Evolutionary conservation across 2,888 invertebrate species (phyloP), one percentile per base, ranked within the genome.

Genomic region (Poecilus cupreus): DNA sequence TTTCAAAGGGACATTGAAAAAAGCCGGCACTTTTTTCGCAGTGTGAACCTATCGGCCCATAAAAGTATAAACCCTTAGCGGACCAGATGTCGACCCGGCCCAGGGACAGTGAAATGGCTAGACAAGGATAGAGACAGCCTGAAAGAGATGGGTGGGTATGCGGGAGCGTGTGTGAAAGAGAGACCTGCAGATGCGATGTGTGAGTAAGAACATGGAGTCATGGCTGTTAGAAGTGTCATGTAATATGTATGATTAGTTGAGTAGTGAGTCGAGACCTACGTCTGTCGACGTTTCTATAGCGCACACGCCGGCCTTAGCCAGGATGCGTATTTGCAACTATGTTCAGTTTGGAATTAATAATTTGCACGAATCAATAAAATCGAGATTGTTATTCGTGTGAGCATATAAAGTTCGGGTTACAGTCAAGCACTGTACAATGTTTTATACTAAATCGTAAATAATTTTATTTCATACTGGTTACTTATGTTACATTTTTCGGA

Each of bases 181-280:
- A 68, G 64, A 64, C 6, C 2, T 2, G 5, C 3, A 2, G 26
- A 26, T 5, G 26, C 26, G 26, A 5, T 26, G 26, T 26, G 5
- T 26, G 4, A 32, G 18, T 8, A 13, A 18, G 18, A 81, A 82
- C 78, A 81, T 57, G 82, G 80, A 78, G 1, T 39, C 20, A 60
- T 43, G 24, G 39, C 77, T 39, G 74, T 37, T 72, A 79, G 83
- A 84, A 83, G 84, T 84, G 84, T 84, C 84, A 85, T 85, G 84
- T 85, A 85, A 85, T 85, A 85, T 85, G 85, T 85, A 85, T 84
- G 85, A 85, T 85, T 85, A 85, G 39, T 43, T 78, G 82, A 83
- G 81, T 82, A 43, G 60, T 24, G 24, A 26, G 60, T 32, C 32
- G 24, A 24, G 60, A 24, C 26, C 83, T 83, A 83, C 83, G 84